These are phyloP conservation scores for Ectobius pallidus DNA, from an alignment of 2,888 invertebrate species.

Conservation along the genomic window DNA sequence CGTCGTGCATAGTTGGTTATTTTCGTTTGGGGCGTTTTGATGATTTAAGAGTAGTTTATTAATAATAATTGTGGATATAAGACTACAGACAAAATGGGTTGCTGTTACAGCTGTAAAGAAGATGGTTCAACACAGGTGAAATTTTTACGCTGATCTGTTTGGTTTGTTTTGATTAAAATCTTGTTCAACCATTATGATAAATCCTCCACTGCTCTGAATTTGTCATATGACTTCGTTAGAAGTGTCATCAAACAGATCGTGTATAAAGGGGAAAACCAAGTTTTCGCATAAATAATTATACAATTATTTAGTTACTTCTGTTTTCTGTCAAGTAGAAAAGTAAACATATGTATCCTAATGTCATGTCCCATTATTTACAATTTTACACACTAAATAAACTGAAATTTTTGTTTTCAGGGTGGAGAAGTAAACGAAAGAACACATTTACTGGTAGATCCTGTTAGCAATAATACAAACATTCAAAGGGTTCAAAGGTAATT, in stretches of 20 bases:
- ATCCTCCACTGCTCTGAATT: not conserved
- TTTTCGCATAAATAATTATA: too few relatives aligned
- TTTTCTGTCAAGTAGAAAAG: too few relatives aligned
- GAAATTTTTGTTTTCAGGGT: conserved; percentile 52
- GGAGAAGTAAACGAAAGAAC: conserved; percentile 77
- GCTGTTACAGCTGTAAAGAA: conserved; percentile 76
- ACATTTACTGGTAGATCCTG: conserved; percentile 78
- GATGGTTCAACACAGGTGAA: conserved; percentile 71
- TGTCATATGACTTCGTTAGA: not conserved
- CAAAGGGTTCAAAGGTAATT: conserved; percentile 68
- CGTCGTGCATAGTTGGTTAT: too few relatives aligned
- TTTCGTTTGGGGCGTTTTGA: too few relatives aligned
- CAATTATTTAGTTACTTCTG: too few relatives aligned
- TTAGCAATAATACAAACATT: conserved; percentile 74
- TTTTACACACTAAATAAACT: not conserved
- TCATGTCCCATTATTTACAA: not conserved
- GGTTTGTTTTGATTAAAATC: not conserved
- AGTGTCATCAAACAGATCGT: not conserved
- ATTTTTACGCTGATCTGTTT: conserved; percentile 28
- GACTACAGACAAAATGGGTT: too few relatives aligned
- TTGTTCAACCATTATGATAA: not conserved
- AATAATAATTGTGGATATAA: too few relatives aligned
- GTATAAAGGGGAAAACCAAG: too few relatives aligned
- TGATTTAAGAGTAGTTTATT: too few relatives aligned
- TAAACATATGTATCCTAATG: too few relatives aligned